Percentiles rank a stretch among this genome's conserved stretches.
phyloP scores from a whole-genome alignment of 2,797 vertebrate genomes.

The Propithecus perrieri region DNA sequence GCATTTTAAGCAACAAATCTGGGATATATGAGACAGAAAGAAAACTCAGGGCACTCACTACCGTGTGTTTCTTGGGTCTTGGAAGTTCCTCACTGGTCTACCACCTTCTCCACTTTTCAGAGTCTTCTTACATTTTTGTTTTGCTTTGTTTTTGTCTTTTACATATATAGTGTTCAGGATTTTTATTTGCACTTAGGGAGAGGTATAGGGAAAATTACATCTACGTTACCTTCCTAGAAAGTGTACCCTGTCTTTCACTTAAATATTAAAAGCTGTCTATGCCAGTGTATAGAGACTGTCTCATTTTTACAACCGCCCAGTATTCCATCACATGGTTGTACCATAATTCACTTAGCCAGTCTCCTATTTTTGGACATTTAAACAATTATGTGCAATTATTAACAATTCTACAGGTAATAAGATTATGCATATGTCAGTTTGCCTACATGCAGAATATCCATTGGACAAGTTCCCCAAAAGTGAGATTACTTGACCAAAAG shows the following conservation, averaged over 20 bases:
- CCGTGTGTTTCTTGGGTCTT: not conserved
- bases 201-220: not conserved
- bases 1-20: not conserved
- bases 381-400: not conserved
- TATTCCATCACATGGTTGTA: not conserved
- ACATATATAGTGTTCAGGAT: not conserved
- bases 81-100: not conserved
- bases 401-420: not conserved
- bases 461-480: not conserved
- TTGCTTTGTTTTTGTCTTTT: not conserved
- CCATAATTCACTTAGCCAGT: not conserved
- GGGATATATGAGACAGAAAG: not conserved
- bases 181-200: not conserved
- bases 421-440: not conserved
- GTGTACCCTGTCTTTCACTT: not conserved
- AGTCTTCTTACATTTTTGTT: not conserved
- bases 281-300: not conserved
- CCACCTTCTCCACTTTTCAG: not conserved
- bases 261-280: not conserved
- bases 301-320: not conserved
- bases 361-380: not conserved
- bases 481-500: not conserved
- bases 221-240: not conserved
- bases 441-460: not conserved
- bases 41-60: not conserved